phyloP scores from a whole-genome alignment of 64 coral and sea anemone species.

The Stichodactyla mertensii region DNA sequence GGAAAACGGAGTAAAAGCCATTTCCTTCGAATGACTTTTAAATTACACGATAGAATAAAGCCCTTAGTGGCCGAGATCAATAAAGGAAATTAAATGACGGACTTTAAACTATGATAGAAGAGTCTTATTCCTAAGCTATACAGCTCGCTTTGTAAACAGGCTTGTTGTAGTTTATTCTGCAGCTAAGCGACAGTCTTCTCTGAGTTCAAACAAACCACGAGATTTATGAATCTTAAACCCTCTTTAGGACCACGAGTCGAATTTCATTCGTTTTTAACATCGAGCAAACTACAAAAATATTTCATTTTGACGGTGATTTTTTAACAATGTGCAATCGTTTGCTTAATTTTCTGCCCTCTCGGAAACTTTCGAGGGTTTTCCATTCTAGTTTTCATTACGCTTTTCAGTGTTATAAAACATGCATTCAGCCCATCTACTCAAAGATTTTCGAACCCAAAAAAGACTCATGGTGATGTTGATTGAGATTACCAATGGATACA shows the following conservation, averaged over 20 bases:
- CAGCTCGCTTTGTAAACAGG: background rate
- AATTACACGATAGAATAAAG: background rate
- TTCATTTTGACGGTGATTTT: background rate
- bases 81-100: background rate
- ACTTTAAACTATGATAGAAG: background rate
- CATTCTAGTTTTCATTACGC: background rate
- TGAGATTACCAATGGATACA: background rate
- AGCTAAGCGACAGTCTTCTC: background rate
- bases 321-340: background rate
- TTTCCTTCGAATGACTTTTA: background rate
- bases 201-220: background rate
- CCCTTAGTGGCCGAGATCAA: background rate
- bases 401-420: background rate
- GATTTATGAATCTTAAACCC: background rate
- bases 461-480: background rate
- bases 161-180: too few relatives aligned
- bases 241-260: background rate
- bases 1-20: background rate
- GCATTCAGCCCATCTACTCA: background rate
- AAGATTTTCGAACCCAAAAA: background rate
- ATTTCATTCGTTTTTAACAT: slow-evolving; percentile 5
- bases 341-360: background rate
- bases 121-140: background rate
- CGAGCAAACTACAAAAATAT: background rate
- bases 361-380: background rate